These are phyloP conservation scores for Rhabdomys pumilio DNA, from an alignment of 2,797 vertebrate species.

Conservation along the genomic window DNA sequence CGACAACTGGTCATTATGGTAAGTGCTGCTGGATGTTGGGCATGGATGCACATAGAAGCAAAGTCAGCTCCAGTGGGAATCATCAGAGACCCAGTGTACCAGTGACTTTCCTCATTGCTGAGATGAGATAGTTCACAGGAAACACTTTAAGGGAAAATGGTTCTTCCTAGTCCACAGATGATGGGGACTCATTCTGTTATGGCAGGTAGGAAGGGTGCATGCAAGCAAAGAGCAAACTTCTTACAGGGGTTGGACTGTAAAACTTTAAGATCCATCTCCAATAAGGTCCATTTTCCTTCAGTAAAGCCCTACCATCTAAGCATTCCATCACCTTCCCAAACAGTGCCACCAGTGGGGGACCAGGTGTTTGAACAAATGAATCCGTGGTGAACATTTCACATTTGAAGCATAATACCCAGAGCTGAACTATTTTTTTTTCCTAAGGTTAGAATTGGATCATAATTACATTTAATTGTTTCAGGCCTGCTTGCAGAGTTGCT, in stretches of 20 bases:
- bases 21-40: neutral
- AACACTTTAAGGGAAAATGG: neutral
- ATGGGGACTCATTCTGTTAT: neutral
- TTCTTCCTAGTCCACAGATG: neutral
- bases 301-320: neutral
- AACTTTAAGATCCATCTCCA: neutral
- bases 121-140: neutral
- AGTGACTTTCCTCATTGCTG: neutral
- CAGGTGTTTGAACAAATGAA: neutral
- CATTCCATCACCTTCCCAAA: neutral
- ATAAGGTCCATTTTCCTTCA: neutral
- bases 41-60: neutral
- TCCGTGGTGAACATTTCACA: neutral
- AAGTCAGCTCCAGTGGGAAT: neutral
- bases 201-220: neutral
- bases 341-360: neutral
- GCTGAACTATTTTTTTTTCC: neutral
- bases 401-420: neutral
- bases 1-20: neutral
- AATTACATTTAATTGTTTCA: neutral
- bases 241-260: neutral
- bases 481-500: conserved; percentile 26
- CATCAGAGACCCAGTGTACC: neutral
- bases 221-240: neutral
- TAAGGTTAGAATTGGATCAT: neutral